Conservation (phyloP, 2,888 invertebrate species). For the Drosophila merina region DNA sequence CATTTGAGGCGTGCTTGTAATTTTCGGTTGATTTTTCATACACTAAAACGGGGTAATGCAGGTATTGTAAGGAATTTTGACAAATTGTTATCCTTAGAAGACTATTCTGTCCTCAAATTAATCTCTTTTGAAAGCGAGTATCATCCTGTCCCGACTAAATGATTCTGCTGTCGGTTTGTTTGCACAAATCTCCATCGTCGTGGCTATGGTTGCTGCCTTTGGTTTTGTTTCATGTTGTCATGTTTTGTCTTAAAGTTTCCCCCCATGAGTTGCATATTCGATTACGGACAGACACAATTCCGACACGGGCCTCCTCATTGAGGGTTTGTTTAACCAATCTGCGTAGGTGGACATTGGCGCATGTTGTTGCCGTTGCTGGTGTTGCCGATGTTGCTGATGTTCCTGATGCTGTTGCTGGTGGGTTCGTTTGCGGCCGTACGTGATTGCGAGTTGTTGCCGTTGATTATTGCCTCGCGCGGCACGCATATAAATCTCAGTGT, state of each 20-base stretch:
- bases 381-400: conserved; percentile 10
- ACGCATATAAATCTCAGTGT: conserved; percentile 73
- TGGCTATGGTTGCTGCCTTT: not conserved
- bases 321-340: conserved; percentile 46
- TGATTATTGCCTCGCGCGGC: conserved; percentile 64
- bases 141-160: conserved; percentile 22
- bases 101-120: not conserved
- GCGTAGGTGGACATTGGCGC: conserved; percentile 69
- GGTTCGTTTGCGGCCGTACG: conserved; percentile 41
- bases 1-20: conserved; percentile 40
- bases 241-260: conserved; percentile 44
- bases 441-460: conserved; percentile 62
- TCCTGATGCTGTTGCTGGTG: conserved; percentile 17
- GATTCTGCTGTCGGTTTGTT: conserved; percentile 54
- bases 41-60: not conserved
- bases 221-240: conserved; percentile 20
- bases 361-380: conserved; percentile 23
- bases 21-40: conserved; percentile 30
- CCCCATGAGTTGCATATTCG: conserved; percentile 49
- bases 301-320: conserved; percentile 36
- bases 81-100: not conserved
- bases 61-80: too few relatives aligned
- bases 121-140: not conserved
- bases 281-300: conserved; percentile 33
- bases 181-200: conserved; percentile 56